Evolutionary conservation across 2,888 invertebrate genomes (phyloP), one percentile per base, ranked within the genome.

Genomic region (Steromphala cineraria): DNA sequence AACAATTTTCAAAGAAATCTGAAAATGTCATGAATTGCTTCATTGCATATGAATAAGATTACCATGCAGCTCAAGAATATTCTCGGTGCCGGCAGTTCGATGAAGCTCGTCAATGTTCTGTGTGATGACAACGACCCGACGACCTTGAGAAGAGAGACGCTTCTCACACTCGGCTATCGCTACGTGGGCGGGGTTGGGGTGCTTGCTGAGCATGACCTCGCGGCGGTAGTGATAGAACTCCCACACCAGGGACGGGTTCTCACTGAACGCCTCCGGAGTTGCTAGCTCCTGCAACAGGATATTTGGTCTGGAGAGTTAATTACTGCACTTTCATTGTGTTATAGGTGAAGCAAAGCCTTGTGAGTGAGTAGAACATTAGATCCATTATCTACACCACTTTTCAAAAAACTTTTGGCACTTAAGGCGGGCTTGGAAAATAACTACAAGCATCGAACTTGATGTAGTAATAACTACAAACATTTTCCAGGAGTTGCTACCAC

Each of bases 181-280:
- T 82, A 93, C 92, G 87, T 96, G 96, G 15, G 96, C 96, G 77
- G 86, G 81, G 80, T 93, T 93, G 46, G 93, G 93, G 5, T 90
- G 89, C 55, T 96, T 96, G 80, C 95, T 95, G 55, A 95, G 95
- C 62, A 96, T 97, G n/a, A 96, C 94, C 93, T 96, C 96, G 89
- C 97, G 94, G 85, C 97, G 95, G 90, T 97, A 97, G 90, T 97
- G 97, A 92, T 97, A 97, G 94, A 97, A 97, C 93, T 97, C 97
- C 97, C 97, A 97, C 40, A 98, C 97, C 40, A 97, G 94, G 36
- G 96, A 96, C 0, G 97, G 97, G 90, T 95, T 95, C 4, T 94
- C 94, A 79, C 92, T 93, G 92, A 97, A 97, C 0, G 97, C 96
- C 88, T 94, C 94, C 31, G 96, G 96, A 17, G 96, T 96, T 21